Conservation (phyloP, 2,797 vertebrate species). For the Arremon brunneinucha region DNA sequence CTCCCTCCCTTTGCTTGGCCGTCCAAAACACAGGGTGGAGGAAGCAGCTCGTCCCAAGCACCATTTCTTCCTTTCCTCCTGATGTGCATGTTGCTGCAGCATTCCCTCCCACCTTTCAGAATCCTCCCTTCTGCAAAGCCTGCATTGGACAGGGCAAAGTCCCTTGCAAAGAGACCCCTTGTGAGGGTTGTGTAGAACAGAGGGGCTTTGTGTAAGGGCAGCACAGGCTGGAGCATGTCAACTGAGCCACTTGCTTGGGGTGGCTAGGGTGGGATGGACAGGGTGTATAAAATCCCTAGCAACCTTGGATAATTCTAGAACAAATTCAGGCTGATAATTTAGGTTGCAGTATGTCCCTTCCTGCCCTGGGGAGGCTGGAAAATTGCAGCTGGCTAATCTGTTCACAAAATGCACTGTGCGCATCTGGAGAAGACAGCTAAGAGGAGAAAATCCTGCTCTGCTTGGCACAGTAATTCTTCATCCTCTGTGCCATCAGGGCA, state of each 20-base stretch:
- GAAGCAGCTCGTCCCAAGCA: not conserved
- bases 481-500: not conserved
- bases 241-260: not conserved
- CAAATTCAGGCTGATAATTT: constrained; percentile 42
- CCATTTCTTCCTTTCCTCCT: not conserved
- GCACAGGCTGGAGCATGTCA: not conserved
- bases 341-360: constrained; percentile 29
- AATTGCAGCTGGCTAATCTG: constrained; percentile 3
- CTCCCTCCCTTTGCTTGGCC: not conserved
- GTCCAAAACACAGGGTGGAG: not conserved
- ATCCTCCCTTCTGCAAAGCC: not conserved
- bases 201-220: not conserved
- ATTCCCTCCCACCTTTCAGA: not conserved
- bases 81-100: not conserved
- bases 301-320: not conserved
- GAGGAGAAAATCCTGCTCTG: not conserved
- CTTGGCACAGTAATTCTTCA: not conserved
- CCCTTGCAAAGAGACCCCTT: not conserved
- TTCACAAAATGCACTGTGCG: accelerated
- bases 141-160: not conserved
- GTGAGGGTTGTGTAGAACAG: not conserved
- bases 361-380: not conserved
- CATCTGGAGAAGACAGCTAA: constrained; percentile 30
- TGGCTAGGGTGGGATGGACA: accelerated
- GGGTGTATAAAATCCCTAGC: not conserved